Conservation (phyloP, 2,888 invertebrate genomes). For the Drosophila silvestris region DNA sequence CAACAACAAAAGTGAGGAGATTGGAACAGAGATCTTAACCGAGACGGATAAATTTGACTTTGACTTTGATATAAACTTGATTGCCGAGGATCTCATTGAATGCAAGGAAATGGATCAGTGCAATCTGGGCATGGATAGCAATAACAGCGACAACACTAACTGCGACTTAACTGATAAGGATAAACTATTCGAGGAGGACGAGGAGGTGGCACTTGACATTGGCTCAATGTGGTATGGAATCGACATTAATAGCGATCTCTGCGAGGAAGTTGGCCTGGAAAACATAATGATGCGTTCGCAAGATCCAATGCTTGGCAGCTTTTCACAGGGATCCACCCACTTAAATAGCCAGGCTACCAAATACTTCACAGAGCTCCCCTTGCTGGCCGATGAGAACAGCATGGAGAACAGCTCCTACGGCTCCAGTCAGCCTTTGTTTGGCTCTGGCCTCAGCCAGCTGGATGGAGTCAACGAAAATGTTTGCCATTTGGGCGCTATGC, state of each 20-base stretch:
- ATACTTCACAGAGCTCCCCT: slow-evolving; percentile 48
- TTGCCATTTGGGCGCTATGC: slow-evolving; percentile 29
- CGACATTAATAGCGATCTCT: slow-evolving; percentile 25
- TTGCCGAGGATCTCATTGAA: slow-evolving; percentile 70
- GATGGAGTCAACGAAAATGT: slow-evolving; percentile 23
- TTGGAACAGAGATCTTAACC: slow-evolving; percentile 67
- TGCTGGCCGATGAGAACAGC: slow-evolving; percentile 53
- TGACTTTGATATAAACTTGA: slow-evolving; percentile 83
- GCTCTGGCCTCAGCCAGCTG: slow-evolving; percentile 46
- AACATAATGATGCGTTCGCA: slow-evolving; percentile 28
- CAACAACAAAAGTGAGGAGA: slow-evolving; percentile 62
- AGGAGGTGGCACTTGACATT: slow-evolving; percentile 55
- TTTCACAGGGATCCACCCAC: slow-evolving; percentile 39
- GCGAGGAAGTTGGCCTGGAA: slow-evolving; percentile 19
- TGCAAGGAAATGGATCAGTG: slow-evolving; percentile 66
- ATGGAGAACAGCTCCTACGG: slow-evolving; percentile 25
- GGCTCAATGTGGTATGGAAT: slow-evolving; percentile 37
- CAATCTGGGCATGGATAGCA: slow-evolving; percentile 52
- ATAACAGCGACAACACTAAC: slow-evolving; percentile 46
- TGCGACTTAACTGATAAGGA: slow-evolving; percentile 41
- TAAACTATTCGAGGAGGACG: neutral
- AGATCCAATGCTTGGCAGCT: slow-evolving; percentile 47
- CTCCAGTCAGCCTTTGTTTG: slow-evolving; percentile 60
- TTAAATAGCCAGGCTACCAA: slow-evolving; percentile 45
- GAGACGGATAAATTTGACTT: slow-evolving; percentile 76